A percentile compares a stretch with the other conserved stretches of the same genome.
Conservation (phyloP, 1,140 invertebrate species). For the Agrypnia vestita region DNA sequence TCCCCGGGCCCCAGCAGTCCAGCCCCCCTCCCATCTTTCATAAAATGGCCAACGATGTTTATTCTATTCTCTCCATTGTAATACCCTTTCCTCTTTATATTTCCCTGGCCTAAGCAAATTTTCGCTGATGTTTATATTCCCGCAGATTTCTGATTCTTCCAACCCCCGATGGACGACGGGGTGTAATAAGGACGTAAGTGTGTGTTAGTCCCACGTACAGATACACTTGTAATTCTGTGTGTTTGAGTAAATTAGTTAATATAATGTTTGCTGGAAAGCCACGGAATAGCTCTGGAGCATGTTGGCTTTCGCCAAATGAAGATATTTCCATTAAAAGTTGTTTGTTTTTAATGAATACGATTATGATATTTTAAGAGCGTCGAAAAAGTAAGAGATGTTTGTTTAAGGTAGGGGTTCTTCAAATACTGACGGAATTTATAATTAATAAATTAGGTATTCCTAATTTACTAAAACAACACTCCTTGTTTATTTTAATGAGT, state of each 20-base stretch:
- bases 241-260: constrained; percentile 52
- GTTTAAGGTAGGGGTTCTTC: background rate
- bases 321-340: constrained; percentile 33
- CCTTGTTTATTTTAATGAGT: too few species aligned
- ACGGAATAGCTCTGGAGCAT: constrained; percentile 16
- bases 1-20: constrained; percentile 27
- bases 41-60: constrained; percentile 60
- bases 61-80: constrained; percentile 60
- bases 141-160: constrained; percentile 57
- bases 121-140: constrained; percentile 60
- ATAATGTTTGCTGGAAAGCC: constrained; percentile 48
- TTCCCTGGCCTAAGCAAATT: constrained; percentile 60
- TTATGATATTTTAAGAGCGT: constrained; percentile 26
- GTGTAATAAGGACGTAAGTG: constrained; percentile 25
- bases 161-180: constrained; percentile 44
- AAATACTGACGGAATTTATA: background rate
- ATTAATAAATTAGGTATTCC: too few species aligned
- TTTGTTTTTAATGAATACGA: constrained; percentile 36
- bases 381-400: constrained; percentile 12
- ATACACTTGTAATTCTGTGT: constrained; percentile 23
- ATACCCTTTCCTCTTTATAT: constrained; percentile 59
- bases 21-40: constrained; percentile 57
- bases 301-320: constrained; percentile 33
- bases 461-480: too few species aligned
- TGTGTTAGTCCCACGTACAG: constrained; percentile 35